These are phyloP conservation scores for Odobenus rosmarus DNA, from an alignment of 2,113 vertebrate genomes.

Conservation along the genomic window DNA sequence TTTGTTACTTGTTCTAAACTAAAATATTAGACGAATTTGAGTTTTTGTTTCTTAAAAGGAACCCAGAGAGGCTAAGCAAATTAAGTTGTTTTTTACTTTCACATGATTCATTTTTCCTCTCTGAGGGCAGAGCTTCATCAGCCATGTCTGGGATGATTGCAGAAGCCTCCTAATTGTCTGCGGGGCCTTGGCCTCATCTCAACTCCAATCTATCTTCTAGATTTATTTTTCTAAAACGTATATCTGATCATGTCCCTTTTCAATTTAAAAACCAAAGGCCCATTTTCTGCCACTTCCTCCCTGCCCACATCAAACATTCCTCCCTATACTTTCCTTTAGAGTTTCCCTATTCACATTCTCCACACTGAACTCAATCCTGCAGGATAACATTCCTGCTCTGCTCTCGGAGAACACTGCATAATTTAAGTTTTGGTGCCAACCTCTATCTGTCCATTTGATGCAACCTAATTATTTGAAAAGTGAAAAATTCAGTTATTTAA, in stretches of 20 bases:
- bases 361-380: neutral
- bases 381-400: neutral
- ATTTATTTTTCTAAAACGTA: neutral
- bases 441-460: neutral
- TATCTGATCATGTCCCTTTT: neutral
- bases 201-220: neutral
- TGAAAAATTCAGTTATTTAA: slow-evolving; percentile 36
- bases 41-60: slow-evolving; percentile 45
- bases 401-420: neutral
- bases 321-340: accelerated
- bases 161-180: neutral
- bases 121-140: neutral
- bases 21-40: slow-evolving; percentile 2
- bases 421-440: neutral
- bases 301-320: neutral
- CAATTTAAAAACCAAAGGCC: neutral
- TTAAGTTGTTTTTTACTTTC: slow-evolving; percentile 51
- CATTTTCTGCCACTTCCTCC: neutral
- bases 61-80: neutral
- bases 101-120: slow-evolving; percentile 41
- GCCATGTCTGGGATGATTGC: neutral
- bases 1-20: slow-evolving; percentile 49
- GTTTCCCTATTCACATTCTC: accelerated
- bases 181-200: neutral
- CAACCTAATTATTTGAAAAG: slow-evolving; percentile 31